Evolutionary conservation across 2,888 invertebrate species (phyloP), one percentile per base, ranked within the genome.

Genomic region (Tholera decimalis): DNA sequence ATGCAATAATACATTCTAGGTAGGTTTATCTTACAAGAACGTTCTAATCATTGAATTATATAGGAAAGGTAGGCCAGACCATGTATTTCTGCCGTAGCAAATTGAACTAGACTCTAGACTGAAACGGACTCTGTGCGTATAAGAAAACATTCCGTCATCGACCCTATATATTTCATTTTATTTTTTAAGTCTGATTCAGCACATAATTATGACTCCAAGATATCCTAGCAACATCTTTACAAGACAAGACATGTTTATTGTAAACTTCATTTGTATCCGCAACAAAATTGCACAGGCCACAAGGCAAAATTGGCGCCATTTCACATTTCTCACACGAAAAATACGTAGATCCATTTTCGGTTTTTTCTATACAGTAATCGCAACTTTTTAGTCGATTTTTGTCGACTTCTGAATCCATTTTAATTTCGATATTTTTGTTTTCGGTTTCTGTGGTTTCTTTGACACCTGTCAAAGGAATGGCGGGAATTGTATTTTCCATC

Each of bases 211-310:
- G 70, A 44, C 41, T 66, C 80, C 82, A 80, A 0, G 65, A 24
- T 69, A 80, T 73, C 26, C 77, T 54, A 11, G 56, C 62, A 3
- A 68, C 46, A 7, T 79, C 68, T 73, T 71, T 75, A 13, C 83
- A 81, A 11, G 37, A 65, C 8, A 70, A 67, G 3, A 73, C 39
- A 41, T 77, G 80, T 18, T 77, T 74, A 0, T 30, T 80, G 26
- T 62, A 63, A 15, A 69, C 7, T 13, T 81, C 83, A 11, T 62
- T 73, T 2, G 55, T 55, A 13, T 72, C 70, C 0, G 73, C 62
- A 0, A 49, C 37, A 50, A 69, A 70, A 70, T 72, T 72, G 26
- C 83, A 82, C 39, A 44, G 51, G 2, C 53, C 44, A 39, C 83
- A 82, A 0, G 68, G 15, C 7, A 79, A 71, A 28, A 58, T 63